These are phyloP conservation scores for Scaptomyza graminum DNA, from an alignment of 1,140 invertebrate species.

Conservation along the genomic window DNA sequence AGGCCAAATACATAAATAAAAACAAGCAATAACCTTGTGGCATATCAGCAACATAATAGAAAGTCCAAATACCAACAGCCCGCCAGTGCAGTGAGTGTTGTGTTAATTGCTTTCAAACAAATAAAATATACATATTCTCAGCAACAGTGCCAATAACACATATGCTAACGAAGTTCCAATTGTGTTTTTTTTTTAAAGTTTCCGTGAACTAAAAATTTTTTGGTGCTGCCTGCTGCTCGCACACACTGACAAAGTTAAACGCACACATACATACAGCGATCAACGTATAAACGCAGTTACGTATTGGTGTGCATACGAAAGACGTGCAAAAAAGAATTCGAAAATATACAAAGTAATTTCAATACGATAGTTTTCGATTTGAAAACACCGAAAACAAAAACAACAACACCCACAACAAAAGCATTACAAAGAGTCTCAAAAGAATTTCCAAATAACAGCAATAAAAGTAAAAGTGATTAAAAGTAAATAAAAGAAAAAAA, in stretches of 20 bases:
- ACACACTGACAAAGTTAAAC: conserved; percentile 17
- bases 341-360: conserved; percentile 53
- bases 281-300: conserved; percentile 44
- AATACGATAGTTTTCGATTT: conserved; percentile 22
- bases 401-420: conserved; percentile 25
- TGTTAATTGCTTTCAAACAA: conserved; percentile 41
- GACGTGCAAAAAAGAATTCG: conserved; percentile 50
- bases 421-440: conserved; percentile 64
- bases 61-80: conserved; percentile 67
- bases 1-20: conserved; percentile 53
- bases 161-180: conserved; percentile 14
- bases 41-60: conserved; percentile 59
- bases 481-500: conserved; percentile 28
- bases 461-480: conserved; percentile 17
- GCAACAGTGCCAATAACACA: conserved; percentile 20
- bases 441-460: conserved; percentile 34
- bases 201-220: conserved; percentile 19
- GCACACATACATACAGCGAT: conserved; percentile 5
- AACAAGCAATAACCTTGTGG: conserved; percentile 71
- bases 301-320: conserved; percentile 53
- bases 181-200: conserved; percentile 22
- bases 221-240: conserved; percentile 26
- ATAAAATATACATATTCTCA: conserved; percentile 30
- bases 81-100: conserved; percentile 71
- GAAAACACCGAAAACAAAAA: conserved; percentile 28